Percentiles rank a stretch among this genome's conserved stretches.
These are phyloP conservation scores for Cinclus cinclus DNA, from an alignment of 2,113 vertebrate genomes.

Conservation along the genomic window DNA sequence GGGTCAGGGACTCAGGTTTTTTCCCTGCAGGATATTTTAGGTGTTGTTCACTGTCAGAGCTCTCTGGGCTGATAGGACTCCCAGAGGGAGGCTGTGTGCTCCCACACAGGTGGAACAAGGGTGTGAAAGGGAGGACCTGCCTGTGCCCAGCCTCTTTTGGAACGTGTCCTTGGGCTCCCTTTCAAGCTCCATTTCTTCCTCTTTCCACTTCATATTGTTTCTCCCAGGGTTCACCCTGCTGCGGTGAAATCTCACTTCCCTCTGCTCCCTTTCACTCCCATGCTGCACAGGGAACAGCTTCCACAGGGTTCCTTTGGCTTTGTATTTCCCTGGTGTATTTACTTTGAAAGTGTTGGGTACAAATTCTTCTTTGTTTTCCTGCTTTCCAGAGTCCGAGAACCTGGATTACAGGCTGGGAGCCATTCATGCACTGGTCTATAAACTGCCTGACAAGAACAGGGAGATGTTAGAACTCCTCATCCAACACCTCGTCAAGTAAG, in stretches of 20 bases:
- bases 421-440: slow-evolving; percentile 92
- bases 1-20: background rate
- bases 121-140: rapidly evolving
- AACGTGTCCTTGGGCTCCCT: background rate
- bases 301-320: background rate
- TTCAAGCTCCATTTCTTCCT: background rate
- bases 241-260: background rate
- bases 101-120: background rate
- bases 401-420: slow-evolving; percentile 89
- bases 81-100: background rate
- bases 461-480: slow-evolving; percentile 94
- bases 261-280: background rate
- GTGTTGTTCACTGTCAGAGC: background rate
- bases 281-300: background rate
- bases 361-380: background rate
- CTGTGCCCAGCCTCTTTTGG: background rate
- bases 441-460: slow-evolving; percentile 90
- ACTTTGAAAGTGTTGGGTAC: background rate
- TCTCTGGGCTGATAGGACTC: background rate
- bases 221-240: background rate
- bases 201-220: background rate
- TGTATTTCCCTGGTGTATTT: background rate
- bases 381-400: slow-evolving; percentile 88
- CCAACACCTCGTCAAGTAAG: slow-evolving; percentile 91
- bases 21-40: background rate